A percentile compares a stretch with the other conserved stretches of the same genome.
phyloP scores from a whole-genome alignment of 2,888 invertebrate species.

The Bugula neritina region DNA sequence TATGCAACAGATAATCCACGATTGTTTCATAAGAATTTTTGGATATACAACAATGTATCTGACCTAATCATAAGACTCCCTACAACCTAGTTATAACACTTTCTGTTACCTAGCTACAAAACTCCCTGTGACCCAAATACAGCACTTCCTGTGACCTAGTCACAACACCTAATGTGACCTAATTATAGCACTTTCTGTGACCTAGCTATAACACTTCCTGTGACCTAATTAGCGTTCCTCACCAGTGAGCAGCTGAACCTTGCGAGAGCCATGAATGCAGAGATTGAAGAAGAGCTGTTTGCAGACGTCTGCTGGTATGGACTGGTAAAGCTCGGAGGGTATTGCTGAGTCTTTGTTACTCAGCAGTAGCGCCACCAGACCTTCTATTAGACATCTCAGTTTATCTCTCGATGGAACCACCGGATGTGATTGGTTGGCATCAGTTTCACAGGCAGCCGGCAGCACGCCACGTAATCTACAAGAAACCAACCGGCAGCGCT shows the following conservation, averaged over 20 bases:
- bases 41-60: too few relatives aligned
- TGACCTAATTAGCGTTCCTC: too few relatives aligned
- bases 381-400: constrained; percentile 72
- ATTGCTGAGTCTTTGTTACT: constrained; percentile 30
- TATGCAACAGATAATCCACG: too few relatives aligned
- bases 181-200: too few relatives aligned
- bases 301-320: constrained; percentile 41
- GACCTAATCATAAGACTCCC: too few relatives aligned
- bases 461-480: constrained; percentile 16
- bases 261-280: constrained; percentile 71
- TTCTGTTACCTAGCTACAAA: too few relatives aligned
- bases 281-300: constrained; percentile 67
- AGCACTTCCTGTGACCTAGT: too few relatives aligned
- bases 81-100: too few relatives aligned
- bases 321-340: constrained; percentile 41
- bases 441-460: neutral
- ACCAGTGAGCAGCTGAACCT: constrained; percentile 62
- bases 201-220: too few relatives aligned
- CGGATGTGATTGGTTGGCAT: neutral
- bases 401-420: constrained; percentile 61
- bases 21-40: too few relatives aligned
- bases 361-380: constrained; percentile 72
- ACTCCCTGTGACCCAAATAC: too few relatives aligned
- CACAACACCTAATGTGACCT: too few relatives aligned
- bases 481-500: neutral